Evolutionary conservation across 1,140 invertebrate species (phyloP).

Genomic region (Pseudomyrmex concolor): DNA sequence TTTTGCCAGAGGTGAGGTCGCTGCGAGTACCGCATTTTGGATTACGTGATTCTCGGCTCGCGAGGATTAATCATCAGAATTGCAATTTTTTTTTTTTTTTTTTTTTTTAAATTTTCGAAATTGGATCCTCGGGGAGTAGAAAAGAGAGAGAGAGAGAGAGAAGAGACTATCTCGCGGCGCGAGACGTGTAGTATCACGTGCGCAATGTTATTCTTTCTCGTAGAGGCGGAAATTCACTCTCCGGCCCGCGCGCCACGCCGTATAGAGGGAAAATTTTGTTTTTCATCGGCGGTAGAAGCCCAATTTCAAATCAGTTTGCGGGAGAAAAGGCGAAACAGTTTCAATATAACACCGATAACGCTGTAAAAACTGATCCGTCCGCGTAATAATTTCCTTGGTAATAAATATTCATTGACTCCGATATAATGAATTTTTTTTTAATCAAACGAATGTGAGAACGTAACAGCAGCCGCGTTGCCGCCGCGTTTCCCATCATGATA

Average conservation of each 20-base stretch:
- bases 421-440: not conserved
- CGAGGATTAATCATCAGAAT: conserved; percentile 40
- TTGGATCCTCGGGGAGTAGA: conserved; percentile 39
- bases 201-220: conserved; percentile 56
- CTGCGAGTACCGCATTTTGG: not conserved
- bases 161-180: conserved; percentile 20
- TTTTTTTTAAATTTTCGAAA: conserved; percentile 52
- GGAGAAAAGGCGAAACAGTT: not conserved
- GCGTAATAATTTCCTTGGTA: not conserved
- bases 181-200: conserved; percentile 41
- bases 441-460: not conserved
- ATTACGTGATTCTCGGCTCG: conserved; percentile 1
- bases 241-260: conserved; percentile 7
- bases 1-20: not conserved
- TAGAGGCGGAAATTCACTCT: conserved; percentile 43
- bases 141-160: not conserved
- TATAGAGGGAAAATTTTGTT: conserved; percentile 45
- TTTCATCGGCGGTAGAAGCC: conserved; percentile 31
- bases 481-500: not conserved
- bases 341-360: not conserved
- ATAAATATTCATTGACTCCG: conserved; percentile 10
- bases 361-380: not conserved
- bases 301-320: conserved; percentile 20
- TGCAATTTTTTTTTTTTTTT: conserved; percentile 31
- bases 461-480: not conserved